These are phyloP conservation scores for Omphaloscelis lunosa DNA, from an alignment of 2,888 invertebrate species.

Conservation along the genomic window DNA sequence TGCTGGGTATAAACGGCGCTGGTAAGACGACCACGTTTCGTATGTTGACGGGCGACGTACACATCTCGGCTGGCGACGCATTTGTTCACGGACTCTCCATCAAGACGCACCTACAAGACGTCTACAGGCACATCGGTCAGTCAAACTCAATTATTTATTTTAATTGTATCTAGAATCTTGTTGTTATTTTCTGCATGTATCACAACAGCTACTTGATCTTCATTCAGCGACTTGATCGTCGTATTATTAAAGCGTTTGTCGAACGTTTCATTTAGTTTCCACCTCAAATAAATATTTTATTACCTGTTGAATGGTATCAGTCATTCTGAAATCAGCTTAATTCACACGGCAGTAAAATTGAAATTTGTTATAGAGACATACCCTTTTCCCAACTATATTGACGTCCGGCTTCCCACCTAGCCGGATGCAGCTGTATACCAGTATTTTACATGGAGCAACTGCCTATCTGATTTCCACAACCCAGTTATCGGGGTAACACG, in stretches of 20 bases:
- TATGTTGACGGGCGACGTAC: constrained; percentile 96
- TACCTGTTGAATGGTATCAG: not conserved
- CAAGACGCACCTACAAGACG: constrained; percentile 89
- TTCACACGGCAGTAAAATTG: not conserved
- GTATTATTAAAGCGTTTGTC: not conserved
- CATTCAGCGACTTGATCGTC: not conserved
- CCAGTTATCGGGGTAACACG: no score
- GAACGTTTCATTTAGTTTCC: not conserved
- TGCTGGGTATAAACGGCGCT: constrained; percentile 96
- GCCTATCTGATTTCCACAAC: no score
- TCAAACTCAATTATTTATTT: not conserved
- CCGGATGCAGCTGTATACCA: not conserved
- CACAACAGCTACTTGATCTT: not conserved
- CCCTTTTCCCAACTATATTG: not conserved
- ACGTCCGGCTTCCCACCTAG: not conserved
- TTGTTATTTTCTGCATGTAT: not conserved
- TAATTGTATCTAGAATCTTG: no score
- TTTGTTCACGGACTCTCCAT: constrained; percentile 91
- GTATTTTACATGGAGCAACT: no score
- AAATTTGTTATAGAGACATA: not conserved
- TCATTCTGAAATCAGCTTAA: not conserved
- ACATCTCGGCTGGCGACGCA: constrained; percentile 92
- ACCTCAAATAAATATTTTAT: not conserved
- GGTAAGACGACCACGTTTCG: constrained; percentile 97
- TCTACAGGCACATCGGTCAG: constrained; percentile 91